Base-by-base conservation (phyloP, 2,113 vertebrate species). In the Oxyruncus cristatus region DNA sequence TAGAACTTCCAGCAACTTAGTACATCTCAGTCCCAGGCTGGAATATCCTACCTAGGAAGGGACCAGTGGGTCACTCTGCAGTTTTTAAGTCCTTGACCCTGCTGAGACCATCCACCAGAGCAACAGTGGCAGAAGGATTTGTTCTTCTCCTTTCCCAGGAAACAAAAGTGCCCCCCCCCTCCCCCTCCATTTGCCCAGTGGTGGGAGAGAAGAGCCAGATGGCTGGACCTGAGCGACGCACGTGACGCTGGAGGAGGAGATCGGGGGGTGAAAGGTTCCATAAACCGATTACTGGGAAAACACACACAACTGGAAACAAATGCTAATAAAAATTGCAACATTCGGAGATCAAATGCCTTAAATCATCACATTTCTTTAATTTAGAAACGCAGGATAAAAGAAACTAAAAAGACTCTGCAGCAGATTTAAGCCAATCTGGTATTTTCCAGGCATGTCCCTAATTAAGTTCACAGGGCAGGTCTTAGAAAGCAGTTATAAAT, bases 201-300 rank as follows among this genome's bases (percentile, higher is more conserved):
- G 39, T 71, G 67, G 78, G 59, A 94, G 94, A 93, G 89, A 96
- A 92, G 88, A 95, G 77, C 92, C 93, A 94, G 92, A 95, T 74
- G 92, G 89, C 89, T 59, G 92, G 72, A 85, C 50, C 71, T 13
- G 55, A 88, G 76, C 59, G 21, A 30, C 1, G 14, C 84, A 55
- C 3, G 3, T 37, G 82, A 80, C 75, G 23, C 30, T 18, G 62
- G 67, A 88, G 73, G 62, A 75, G 78, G 74, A 94, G 92, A 59
- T 9, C 49, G 5, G 63, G 78, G 88, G 84, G 84, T 82, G 87
- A 96, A 94, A 94, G 73, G 89, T 65, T 95, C 81, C 94, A 55
- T 42, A 90, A 95, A 88, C 66, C 0, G 18, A 44, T 88, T 68
- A 71, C 80, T 0, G 0, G 88, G 77, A 87, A 95, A 91, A 95